These are phyloP conservation scores for Agapostemon virescens DNA, from an alignment of 2,888 invertebrate genomes.

Conservation along the genomic window DNA sequence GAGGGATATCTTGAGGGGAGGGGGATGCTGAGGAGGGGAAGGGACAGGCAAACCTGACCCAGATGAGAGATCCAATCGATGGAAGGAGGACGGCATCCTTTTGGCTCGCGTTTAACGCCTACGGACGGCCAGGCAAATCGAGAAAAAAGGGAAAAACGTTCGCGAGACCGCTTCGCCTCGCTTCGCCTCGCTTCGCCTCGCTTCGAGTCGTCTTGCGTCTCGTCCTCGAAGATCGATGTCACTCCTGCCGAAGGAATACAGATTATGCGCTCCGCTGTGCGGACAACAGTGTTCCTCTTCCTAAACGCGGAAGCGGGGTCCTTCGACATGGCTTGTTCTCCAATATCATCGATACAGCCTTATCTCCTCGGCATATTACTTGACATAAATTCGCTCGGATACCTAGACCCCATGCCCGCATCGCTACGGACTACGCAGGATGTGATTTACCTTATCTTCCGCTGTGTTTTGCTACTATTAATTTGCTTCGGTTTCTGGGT, in stretches of 20 bases:
- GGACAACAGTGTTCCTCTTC: constrained; percentile 36
- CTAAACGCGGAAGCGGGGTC: constrained; percentile 7
- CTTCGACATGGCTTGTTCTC: neutral
- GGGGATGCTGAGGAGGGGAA: neutral
- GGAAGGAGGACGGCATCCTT: constrained; percentile 38
- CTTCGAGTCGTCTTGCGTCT: constrained; percentile 17
- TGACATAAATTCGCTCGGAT: neutral
- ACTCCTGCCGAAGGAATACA: constrained; percentile 39
- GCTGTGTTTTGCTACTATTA: neutral
- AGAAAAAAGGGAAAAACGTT: constrained; percentile 12
- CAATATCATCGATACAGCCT: neutral
- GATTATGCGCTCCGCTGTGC: constrained; percentile 54
- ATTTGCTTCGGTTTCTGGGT: neutral
- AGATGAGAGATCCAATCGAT: constrained; percentile 60
- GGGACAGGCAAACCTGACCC: constrained; percentile 44
- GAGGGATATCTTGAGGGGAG: neutral
- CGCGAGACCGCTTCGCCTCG: constrained; percentile 9
- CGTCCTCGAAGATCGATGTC: constrained; percentile 42
- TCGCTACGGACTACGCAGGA: neutral
- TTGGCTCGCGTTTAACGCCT: constrained; percentile 51
- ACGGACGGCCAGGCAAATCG: constrained; percentile 18
- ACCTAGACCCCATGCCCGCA: neutral
- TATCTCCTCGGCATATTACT: neutral
- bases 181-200: constrained; percentile 7
- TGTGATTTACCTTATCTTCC: neutral